Evolutionary conservation across 2,113 vertebrate genomes (phyloP), one percentile per base, ranked within the genome.

Genomic region (Falco punctatus): DNA sequence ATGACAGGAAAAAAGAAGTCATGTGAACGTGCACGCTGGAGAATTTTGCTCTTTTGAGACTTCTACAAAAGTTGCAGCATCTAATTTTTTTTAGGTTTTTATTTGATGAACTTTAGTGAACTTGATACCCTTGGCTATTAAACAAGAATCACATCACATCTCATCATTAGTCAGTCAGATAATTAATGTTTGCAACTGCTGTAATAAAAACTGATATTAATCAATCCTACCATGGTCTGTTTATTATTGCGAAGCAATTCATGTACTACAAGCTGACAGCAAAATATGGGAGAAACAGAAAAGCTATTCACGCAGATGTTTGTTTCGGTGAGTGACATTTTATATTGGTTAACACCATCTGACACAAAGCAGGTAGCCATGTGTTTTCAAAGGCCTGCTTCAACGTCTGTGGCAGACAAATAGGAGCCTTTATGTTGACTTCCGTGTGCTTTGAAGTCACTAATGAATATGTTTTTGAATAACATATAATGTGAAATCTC

Each of bases 71-170:
- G 32, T 12, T 81, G 13, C 28, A 79, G 48, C 23, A 65, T 55
- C 11, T 44, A 44, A 32, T 46, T 40, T 66, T 81, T 96, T 96
- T 95, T 59, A 65, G 27, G 59, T 92, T 89, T 90, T 22, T 94
- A 55, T 85, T 95, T 81, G 28, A 44, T 97, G 96, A 97, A 97
- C 90, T 98, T 95, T 88, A 97, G 86, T 95, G 94, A 97, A 98
- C 94, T 95, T 71, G 88, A 84, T 97, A 96, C 61, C 83, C 40
- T 94, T 71, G 92, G 82, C 74, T 95, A 66, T 80, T 92, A 92
- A 89, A 97, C 86, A 91, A 97, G 90, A 97, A 94, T 83, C 44
- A 35, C 35, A 65, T 46, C 83, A 59, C 70, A 91, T 73, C 77
- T 96, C 96, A 92, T 88, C 66, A 27, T 97, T 95, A 98, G 94